Percentiles rank a stretch among this genome's conserved stretches.
phyloP scores from a whole-genome alignment of 2,113 vertebrate species.

The Pithys albifrons region DNA sequence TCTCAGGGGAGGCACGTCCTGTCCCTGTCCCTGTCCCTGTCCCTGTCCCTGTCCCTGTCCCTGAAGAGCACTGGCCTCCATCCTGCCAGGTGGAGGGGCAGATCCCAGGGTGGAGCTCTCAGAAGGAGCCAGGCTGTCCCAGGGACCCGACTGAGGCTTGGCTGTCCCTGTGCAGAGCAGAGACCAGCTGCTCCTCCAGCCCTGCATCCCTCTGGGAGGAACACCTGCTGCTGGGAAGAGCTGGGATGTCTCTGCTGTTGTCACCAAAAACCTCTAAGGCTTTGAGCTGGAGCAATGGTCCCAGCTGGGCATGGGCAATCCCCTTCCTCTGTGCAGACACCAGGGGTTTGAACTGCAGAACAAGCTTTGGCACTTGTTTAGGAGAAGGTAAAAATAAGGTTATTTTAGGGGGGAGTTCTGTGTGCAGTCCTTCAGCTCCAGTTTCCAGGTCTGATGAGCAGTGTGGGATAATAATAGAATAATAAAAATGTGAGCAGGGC shows the following conservation, averaged over 20 bases:
- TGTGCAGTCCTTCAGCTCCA: not conserved
- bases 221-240: too few species aligned
- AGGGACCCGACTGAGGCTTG: not conserved
- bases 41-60: not conserved
- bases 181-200: rapidly evolving
- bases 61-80: not conserved
- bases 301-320: not conserved
- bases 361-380: not conserved
- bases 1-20: rapidly evolving
- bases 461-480: not conserved
- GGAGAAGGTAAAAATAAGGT: not conserved
- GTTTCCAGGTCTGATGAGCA: not conserved
- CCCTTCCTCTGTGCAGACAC: not conserved
- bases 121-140: not conserved
- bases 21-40: not conserved
- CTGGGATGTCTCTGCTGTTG: not conserved
- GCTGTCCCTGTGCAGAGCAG: not conserved
- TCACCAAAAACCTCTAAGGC: not conserved
- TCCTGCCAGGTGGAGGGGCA: rapidly evolving
- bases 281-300: rapidly evolving
- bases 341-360: not conserved
- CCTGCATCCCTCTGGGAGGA: not conserved
- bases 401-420: not conserved
- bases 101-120: not conserved
- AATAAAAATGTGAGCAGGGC: not conserved